Evolutionary conservation across 2,797 vertebrate species (phyloP), one percentile per base, ranked within the genome.

Genomic region (Apodemus agrarius): DNA sequence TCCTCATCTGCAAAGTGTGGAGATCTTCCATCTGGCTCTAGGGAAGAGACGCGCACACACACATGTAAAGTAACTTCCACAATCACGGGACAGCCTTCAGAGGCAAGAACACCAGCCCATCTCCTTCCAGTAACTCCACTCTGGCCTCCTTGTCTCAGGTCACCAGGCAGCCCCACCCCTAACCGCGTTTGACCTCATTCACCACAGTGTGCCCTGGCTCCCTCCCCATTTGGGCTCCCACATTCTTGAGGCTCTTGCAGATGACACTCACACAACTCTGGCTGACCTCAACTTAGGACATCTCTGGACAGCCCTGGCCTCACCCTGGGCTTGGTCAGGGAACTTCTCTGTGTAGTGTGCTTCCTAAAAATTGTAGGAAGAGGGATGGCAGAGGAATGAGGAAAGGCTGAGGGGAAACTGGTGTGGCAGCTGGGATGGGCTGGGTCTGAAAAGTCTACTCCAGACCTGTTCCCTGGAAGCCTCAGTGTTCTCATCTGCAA

Each of bases 381-480:
- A 46, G 19, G 40, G 21, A 19, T 16, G 69, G 24, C 0, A n/a
- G 63, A 49, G 24, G 34, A 37, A 79, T 21, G 16, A 65, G n/a
- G 10, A 37, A 72, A 82, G 21, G 3, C 19, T 16, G 11, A 13
- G 37, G 78, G 31, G 10, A 52, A 16, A 24, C 3, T 57, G 3
- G 52, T 6, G 8, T 19, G 65, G 61, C 24, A 1, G 12, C 81
- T 2, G 0, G 9, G 6, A 31, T 3, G 2, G 1, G 31, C 37
- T 9, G 21, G 5, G 11, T 26, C 7, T 17, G 22, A 63, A 49
- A 19, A 22, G 17, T 63, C 91, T 84, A 10, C 40, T 76, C 69
- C 65, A 19, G 8, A 21, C 46, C 34, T 14, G 26, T 40, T 43
- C 29, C 90, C 29, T 43, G 61, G 19, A 24, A 89, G 24, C 69